Conservation (phyloP, 1,140 invertebrate genomes). For the Anadara kagoshimensis region DNA sequence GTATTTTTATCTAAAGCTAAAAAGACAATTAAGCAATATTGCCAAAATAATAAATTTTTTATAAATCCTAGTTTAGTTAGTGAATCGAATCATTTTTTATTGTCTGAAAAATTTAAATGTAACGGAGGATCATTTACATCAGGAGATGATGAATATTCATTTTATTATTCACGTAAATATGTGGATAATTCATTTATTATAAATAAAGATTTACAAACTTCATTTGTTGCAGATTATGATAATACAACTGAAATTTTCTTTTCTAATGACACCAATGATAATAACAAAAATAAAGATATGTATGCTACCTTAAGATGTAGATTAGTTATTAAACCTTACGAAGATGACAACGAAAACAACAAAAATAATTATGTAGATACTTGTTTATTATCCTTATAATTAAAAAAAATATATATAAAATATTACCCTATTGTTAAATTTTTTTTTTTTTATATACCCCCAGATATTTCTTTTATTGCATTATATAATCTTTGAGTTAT, state of each 20-base stretch:
- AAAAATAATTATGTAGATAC: no score
- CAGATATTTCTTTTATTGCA: no score
- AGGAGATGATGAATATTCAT: slow-evolving; percentile 1
- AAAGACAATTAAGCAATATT: background rate
- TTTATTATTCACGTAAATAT: background rate
- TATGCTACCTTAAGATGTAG: background rate
- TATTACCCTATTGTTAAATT: no score
- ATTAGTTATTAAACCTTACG: background rate
- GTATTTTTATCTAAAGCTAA: background rate
- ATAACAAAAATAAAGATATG: background rate
- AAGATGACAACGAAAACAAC: no score
- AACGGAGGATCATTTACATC: background rate
- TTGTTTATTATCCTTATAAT: no score
- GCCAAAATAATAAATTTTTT: background rate
- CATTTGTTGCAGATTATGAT: background rate
- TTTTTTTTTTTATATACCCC: no score
- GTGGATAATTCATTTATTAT: background rate
- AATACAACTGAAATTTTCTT: background rate
- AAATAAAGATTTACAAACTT: background rate
- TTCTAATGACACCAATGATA: background rate
- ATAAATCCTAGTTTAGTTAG: background rate
- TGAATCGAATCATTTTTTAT: slow-evolving; percentile 1
- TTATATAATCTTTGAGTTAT: no score
- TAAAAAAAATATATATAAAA: no score
- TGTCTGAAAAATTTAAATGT: slow-evolving; percentile 2